Percentiles rank a stretch among this genome's conserved stretches.
phyloP scores from a whole-genome alignment of 2,113 vertebrate species.

The Bothrops jararaca region DNA sequence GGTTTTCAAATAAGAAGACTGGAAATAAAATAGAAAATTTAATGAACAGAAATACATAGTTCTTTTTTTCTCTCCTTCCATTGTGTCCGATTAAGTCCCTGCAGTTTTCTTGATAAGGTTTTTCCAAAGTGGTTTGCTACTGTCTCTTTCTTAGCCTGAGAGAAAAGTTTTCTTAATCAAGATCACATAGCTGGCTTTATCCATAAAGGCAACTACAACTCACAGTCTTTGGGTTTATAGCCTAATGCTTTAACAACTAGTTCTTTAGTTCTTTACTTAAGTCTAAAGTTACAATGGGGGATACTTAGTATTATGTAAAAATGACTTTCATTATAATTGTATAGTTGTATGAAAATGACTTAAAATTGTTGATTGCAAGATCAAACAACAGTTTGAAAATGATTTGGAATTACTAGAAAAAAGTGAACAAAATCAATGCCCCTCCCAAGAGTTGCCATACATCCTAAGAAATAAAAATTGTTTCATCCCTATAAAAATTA shows the following conservation, averaged over 20 bases:
- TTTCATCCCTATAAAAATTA: not conserved
- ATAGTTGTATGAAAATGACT: not conserved
- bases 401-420: not conserved
- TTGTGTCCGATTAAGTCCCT: not conserved
- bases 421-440: not conserved
- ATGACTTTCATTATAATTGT: not conserved
- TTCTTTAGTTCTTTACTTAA: not conserved
- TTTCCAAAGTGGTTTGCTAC: not conserved
- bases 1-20: not conserved
- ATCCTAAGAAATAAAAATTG: too few relatives aligned
- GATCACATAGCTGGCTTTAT: not conserved
- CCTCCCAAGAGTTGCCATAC: not conserved
- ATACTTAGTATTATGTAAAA: not conserved
- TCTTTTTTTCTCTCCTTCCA: not conserved
- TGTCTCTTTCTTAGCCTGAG: not conserved
- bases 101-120: not conserved
- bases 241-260: not conserved
- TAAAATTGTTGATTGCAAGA: not conserved
- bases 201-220: not conserved
- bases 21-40: not conserved
- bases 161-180: not conserved
- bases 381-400: not conserved
- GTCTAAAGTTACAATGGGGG: not conserved
- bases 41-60: not conserved
- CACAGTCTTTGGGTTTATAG: not conserved